phyloP scores from a whole-genome alignment of 2,888 invertebrate species.

The Drosophila mimica region DNA sequence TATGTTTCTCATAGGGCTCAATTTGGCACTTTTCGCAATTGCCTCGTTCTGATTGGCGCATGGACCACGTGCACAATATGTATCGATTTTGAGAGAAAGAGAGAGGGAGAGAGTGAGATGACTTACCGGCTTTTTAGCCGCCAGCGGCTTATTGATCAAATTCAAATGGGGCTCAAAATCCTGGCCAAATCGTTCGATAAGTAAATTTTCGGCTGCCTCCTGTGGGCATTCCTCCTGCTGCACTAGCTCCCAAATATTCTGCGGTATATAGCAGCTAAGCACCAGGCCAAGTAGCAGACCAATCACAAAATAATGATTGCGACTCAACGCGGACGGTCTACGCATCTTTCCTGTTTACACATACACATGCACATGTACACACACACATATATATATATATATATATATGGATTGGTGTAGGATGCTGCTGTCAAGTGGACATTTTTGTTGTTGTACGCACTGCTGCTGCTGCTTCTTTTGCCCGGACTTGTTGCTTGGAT shows the following conservation, averaged over 20 bases:
- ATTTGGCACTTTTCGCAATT: constrained; percentile 8
- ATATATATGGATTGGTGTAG: constrained; percentile 7
- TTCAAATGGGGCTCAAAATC: constrained; percentile 85
- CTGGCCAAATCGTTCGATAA: constrained; percentile 84
- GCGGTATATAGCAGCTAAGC: constrained; percentile 83
- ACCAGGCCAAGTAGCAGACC: constrained; percentile 83
- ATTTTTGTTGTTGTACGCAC: constrained; percentile 47
- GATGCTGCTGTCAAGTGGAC: constrained; percentile 63
- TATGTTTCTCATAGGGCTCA: constrained; percentile 11
- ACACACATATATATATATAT: constrained; percentile 4
- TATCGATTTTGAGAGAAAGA: background rate
- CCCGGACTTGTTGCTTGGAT: constrained; percentile 21
- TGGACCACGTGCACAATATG: constrained; percentile 46
- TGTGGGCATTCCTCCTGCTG: constrained; percentile 85
- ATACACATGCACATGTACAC: constrained; percentile 23
- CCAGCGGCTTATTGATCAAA: constrained; percentile 85
- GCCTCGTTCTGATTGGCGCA: constrained; percentile 39
- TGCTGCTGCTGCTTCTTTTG: constrained; percentile 6
- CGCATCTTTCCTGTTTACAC: constrained; percentile 75
- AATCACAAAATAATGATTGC: constrained; percentile 84
- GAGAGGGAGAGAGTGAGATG: background rate
- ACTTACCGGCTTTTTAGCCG: constrained; percentile 85
- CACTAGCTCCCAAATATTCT: constrained; percentile 84
- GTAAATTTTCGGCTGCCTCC: constrained; percentile 83
- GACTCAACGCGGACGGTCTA: constrained; percentile 81